Base-by-base conservation (phyloP, 2,113 vertebrate species). In the Cochlearius cochlearius region DNA sequence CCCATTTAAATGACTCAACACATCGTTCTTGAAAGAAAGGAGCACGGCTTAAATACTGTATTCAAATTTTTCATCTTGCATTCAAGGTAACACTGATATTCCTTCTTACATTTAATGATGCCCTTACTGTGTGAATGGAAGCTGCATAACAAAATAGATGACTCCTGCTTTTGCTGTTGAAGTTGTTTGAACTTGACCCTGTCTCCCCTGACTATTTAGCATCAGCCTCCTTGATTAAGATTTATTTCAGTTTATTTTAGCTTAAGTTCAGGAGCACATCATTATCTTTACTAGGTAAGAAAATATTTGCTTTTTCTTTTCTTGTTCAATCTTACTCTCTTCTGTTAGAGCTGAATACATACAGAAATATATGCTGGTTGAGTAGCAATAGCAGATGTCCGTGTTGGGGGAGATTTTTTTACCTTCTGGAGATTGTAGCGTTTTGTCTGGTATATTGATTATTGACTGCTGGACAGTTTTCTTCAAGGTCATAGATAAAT, bases 381-480 rank as follows among this genome's bases (percentile, higher is more conserved):
- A 75, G 39, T 92, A 75, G 50, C 68, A 91, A 27, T 50, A 88
- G 76, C 20, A 88, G 21, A 56, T 79, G 53, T 75, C 52, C 2
- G 0, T 79, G 38, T 58, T 62, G 27, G 36, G 34, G 14, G 11
- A 82, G 39, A 49, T 53, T 53, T 81, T 68, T 93, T 75, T 75
- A 15, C 29, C 56, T 91, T 76, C 73, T 91, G 36, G 62, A 78
- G 60, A 56, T 94, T 29, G 41, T 47, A 75, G 53, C 53, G 39
- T 93, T 91, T 94, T 78, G 17, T 94, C 68, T 84, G 25, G 22
- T 75, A 5, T 62, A 78, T 86, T 88, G 85, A 94, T 95, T 93
- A 90, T 56, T 94, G 71, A 23, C 63, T 93, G 22, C 77, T 94
- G 66, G 81, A 79, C 36, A 71, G 13, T 39, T 92, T 92, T 92